phyloP scores from a whole-genome alignment of 2,113 vertebrate species.

The Rostratula benghalensis region DNA sequence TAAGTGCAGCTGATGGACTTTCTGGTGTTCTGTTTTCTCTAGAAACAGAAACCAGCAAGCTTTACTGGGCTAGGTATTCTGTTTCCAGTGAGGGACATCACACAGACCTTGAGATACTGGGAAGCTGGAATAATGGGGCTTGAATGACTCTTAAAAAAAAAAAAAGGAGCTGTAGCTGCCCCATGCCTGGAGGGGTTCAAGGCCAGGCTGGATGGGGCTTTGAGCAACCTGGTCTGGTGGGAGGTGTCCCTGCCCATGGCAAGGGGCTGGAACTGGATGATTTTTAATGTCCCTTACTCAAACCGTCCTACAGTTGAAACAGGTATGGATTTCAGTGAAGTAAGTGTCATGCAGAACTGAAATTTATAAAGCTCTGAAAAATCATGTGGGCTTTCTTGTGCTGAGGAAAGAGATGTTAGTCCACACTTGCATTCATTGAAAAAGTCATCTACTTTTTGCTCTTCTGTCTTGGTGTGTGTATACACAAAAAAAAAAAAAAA shows the following conservation, averaged over 20 bases:
- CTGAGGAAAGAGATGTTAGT: background rate
- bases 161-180: background rate
- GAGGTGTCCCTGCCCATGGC: no score
- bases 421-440: background rate
- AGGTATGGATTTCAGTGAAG: background rate
- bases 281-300: no score
- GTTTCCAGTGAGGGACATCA: background rate
- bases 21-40: background rate
- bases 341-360: background rate
- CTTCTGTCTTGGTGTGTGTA: background rate
- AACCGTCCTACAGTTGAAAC: background rate
- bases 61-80: background rate
- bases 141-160: background rate
- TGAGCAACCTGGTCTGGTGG: no score
- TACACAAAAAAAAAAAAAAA: background rate
- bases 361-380: background rate
- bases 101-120: background rate
- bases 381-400: fast-evolving
- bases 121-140: background rate
- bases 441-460: background rate
- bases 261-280: no score
- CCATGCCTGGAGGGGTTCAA: no score
- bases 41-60: background rate
- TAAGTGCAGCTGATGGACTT: background rate
- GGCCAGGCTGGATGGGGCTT: no score